phyloP scores from a whole-genome alignment of 2,113 vertebrate genomes.

The Canis aureus region DNA sequence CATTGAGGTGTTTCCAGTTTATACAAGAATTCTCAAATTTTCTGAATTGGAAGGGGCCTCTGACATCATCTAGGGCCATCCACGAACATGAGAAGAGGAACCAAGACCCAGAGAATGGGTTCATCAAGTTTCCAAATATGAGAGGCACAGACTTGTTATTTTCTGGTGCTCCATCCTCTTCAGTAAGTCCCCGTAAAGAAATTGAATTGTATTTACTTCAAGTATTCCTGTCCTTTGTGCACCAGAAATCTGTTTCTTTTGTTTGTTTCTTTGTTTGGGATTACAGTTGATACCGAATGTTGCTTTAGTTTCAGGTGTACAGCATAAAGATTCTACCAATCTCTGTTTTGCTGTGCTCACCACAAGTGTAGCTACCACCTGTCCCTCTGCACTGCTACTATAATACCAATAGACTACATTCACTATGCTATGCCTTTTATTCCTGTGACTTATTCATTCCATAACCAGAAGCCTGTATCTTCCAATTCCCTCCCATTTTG shows the following conservation, averaged over 20 bases:
- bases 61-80: not conserved
- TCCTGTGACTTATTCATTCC: not conserved
- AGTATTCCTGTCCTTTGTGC: not conserved
- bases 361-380: not conserved
- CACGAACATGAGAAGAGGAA: fast-evolving
- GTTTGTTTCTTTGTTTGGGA: not conserved
- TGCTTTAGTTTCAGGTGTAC: too few species aligned
- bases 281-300: not conserved
- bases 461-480: not conserved
- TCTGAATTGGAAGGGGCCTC: not conserved
- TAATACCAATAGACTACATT: not conserved
- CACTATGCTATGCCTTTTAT: not conserved
- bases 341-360: not conserved
- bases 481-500: not conserved
- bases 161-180: not conserved
- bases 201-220: not conserved
- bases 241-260: not conserved
- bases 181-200: not conserved
- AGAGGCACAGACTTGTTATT: not conserved
- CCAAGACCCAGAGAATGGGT: fast-evolving
- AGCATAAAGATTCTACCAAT: not conserved
- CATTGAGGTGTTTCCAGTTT: not conserved
- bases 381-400: not conserved
- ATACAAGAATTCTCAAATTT: not conserved
- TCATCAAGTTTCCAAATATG: not conserved